Conservation (phyloP, 2,797 vertebrate species). For the Podarcis siculus region DNA sequence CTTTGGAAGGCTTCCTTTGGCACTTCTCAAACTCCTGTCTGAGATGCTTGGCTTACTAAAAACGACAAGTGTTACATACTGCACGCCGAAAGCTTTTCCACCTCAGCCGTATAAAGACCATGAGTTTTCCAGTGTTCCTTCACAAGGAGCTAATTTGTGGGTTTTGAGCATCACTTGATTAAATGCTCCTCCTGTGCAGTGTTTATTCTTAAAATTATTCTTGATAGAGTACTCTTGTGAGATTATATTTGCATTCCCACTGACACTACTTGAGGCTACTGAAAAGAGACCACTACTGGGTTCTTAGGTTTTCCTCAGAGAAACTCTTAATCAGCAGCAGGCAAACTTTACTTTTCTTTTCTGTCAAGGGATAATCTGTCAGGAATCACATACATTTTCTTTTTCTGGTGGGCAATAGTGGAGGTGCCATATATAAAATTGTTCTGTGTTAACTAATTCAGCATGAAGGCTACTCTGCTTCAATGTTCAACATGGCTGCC, state of each 20-base stretch:
- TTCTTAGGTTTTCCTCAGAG: constrained; percentile 1
- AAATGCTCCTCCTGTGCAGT: constrained; percentile 43
- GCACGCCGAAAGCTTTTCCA: not conserved
- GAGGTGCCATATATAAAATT: too few species aligned
- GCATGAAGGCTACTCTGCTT: too few species aligned
- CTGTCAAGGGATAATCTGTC: too few species aligned
- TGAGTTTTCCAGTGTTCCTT: constrained; percentile 33
- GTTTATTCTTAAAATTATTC: constrained; percentile 53
- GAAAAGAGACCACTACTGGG: constrained; percentile 3
- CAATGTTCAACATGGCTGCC: too few species aligned
- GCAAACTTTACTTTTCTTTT: too few species aligned
- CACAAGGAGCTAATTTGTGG: constrained; percentile 31
- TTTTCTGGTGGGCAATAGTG: too few species aligned
- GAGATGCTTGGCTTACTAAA: constrained; percentile 42
- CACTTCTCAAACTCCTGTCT: not conserved
- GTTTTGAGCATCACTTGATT: constrained; percentile 23
- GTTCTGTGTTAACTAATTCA: too few species aligned
- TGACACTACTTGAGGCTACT: constrained; percentile 39
- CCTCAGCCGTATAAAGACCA: constrained; percentile 37
- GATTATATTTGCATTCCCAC: constrained; percentile 38
- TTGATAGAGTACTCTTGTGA: constrained; percentile 39
- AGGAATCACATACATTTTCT: too few species aligned
- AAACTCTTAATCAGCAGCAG: not conserved
- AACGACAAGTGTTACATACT: constrained; percentile 30
- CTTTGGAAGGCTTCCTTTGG: not conserved